These are phyloP conservation scores for Theropithecus gelada DNA, from an alignment of 2,113 vertebrate species.

Conservation along the genomic window DNA sequence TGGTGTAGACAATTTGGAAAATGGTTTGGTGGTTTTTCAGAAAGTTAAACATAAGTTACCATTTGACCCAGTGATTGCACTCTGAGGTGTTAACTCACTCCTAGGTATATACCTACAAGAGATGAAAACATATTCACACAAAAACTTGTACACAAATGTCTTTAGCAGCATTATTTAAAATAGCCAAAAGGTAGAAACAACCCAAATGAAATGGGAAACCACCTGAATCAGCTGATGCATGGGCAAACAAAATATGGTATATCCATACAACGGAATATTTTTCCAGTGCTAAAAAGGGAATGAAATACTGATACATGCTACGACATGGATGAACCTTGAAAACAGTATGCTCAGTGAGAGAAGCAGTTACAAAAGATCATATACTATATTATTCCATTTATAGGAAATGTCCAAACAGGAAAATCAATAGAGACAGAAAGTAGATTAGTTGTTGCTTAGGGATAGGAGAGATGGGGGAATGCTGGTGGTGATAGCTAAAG, in stretches of 20 bases:
- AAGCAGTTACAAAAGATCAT: not conserved
- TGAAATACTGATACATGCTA: not conserved
- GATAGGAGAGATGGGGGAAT: not conserved
- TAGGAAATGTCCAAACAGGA: not conserved
- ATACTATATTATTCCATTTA: not conserved
- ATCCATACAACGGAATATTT: not conserved
- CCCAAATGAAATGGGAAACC: not conserved
- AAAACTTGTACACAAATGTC: not conserved
- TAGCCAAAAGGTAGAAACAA: not conserved
- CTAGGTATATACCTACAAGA: not conserved
- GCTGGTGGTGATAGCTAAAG: not conserved
- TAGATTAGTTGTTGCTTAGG: not conserved
- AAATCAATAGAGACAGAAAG: not conserved
- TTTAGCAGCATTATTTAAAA: not conserved
- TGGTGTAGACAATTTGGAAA: not conserved
- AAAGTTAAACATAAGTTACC: not conserved
- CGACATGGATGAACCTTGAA: not conserved
- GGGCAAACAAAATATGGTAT: not conserved
- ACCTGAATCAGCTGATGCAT: not conserved
- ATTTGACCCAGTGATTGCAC: not conserved
- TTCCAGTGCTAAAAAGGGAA: not conserved
- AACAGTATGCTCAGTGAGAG: not conserved
- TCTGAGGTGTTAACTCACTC: not conserved
- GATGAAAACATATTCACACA: not conserved
- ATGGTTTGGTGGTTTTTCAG: not conserved